phyloP scores from a whole-genome alignment of 2,888 invertebrate genomes.

The Dynastes tityus region DNA sequence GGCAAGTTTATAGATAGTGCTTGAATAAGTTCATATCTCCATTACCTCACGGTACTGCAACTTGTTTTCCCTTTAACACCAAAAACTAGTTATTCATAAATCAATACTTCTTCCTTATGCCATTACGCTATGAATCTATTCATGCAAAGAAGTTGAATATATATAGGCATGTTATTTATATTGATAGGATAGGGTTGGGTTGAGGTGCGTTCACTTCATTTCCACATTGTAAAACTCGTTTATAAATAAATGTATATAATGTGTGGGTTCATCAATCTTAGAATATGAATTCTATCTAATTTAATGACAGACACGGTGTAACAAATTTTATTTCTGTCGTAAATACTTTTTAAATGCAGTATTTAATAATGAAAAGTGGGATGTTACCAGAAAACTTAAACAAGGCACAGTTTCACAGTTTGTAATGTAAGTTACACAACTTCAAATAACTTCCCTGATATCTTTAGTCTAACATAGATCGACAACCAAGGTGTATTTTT shows the following conservation, averaged over 20 bases:
- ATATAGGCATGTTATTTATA: constrained; percentile 31
- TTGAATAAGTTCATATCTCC: background rate
- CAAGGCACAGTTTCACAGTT: constrained; percentile 10
- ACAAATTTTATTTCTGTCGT: background rate
- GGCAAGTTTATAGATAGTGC: background rate
- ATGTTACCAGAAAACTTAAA: background rate
- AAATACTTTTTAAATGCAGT: too few relatives aligned
- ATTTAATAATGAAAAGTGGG: too few relatives aligned
- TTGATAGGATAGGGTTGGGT: constrained; percentile 41
- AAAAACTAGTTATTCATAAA: constrained; percentile 28
- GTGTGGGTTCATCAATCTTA: constrained; percentile 7
- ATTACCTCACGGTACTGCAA: background rate
- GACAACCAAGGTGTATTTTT: constrained; percentile 5
- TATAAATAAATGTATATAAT: background rate
- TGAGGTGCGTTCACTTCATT: constrained; percentile 14
- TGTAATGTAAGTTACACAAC: background rate
- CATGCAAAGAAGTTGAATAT: constrained; percentile 6
- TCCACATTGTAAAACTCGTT: background rate
- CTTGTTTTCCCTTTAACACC: background rate
- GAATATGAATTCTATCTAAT: background rate
- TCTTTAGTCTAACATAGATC: constrained; percentile 5
- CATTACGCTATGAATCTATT: constrained; percentile 16
- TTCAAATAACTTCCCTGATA: background rate
- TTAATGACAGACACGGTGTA: background rate
- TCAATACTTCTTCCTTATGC: constrained; percentile 17